A percentile compares a stretch with the other conserved stretches of the same genome.
phyloP scores from a whole-genome alignment of 2,888 invertebrate genomes.

The Cryptus viduatorius region DNA sequence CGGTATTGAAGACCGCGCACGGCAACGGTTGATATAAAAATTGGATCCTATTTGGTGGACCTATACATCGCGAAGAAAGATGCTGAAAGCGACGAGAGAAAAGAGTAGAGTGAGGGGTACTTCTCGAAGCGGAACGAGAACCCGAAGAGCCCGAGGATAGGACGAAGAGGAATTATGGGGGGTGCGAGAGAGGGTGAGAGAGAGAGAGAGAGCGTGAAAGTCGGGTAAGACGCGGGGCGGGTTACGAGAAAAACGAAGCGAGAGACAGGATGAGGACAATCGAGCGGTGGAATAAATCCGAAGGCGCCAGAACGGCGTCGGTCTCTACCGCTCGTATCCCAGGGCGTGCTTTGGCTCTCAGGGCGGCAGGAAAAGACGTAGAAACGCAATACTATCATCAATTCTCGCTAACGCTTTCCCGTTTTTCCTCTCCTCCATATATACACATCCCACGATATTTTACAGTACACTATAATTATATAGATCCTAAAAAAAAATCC shows the following conservation, averaged over 20 bases:
- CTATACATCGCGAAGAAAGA: conserved; percentile 12
- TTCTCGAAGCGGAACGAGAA: conserved; percentile 19
- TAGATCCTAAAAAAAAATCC: neutral
- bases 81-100: conserved; percentile 9
- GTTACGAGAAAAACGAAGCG: conserved; percentile 40
- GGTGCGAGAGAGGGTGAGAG: neutral
- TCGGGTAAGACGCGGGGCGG: conserved; percentile 32
- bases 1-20: neutral
- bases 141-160: conserved; percentile 74
- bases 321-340: conserved; percentile 64
- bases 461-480: conserved; percentile 14
- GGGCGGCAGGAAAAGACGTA: conserved; percentile 34
- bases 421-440: neutral
- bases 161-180: conserved; percentile 48
- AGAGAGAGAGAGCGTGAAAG: conserved; percentile 43
- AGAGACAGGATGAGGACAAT: conserved; percentile 57
- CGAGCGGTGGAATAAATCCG: conserved; percentile 72
- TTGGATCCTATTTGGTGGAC: conserved; percentile 13
- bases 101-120: neutral
- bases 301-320: conserved; percentile 81
- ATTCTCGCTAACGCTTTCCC: conserved; percentile 32
- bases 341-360: conserved; percentile 26
- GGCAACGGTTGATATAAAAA: conserved; percentile 4
- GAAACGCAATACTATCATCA: conserved; percentile 42
- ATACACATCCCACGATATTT: neutral